Percentiles rank a stretch among this genome's conserved stretches.
Conservation (phyloP, 2,888 invertebrate genomes). For the Xanthostigma xanthostigma region DNA sequence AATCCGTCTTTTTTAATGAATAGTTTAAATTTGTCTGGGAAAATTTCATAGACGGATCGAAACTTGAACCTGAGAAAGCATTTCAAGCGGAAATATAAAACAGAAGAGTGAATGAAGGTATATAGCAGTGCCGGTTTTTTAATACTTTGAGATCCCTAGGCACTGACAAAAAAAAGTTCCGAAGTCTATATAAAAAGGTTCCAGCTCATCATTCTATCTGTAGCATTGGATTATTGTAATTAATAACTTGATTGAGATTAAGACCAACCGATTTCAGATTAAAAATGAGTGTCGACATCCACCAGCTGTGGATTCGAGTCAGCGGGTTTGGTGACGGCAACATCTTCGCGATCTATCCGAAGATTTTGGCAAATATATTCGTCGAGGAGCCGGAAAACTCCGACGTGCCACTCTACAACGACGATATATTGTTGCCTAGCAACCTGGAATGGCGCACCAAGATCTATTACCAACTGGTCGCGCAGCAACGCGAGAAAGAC, state of each 20-base stretch:
- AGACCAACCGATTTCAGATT: neutral
- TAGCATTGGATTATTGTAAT: too few species aligned
- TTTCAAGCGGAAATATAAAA: too few species aligned
- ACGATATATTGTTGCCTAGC: slow-evolving; percentile 47
- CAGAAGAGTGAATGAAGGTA: too few species aligned
- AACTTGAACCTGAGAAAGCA: too few species aligned
- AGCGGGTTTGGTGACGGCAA: slow-evolving; percentile 39
- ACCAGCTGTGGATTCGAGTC: slow-evolving; percentile 37
- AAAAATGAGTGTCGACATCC: slow-evolving; percentile 12
- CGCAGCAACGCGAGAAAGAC: slow-evolving; percentile 40
- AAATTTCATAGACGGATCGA: too few species aligned
- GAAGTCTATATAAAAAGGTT: neutral
- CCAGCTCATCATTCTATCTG: too few species aligned
- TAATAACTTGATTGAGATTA: too few species aligned
- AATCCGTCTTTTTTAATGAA: too few species aligned
- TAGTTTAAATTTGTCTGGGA: too few species aligned
- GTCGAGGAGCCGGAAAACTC: slow-evolving; percentile 29
- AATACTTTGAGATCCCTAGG: too few species aligned
- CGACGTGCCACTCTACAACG: slow-evolving; percentile 28
- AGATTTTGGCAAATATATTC: slow-evolving; percentile 37
- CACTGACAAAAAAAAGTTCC: neutral
- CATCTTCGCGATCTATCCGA: slow-evolving; percentile 50
- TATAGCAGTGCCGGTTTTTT: too few species aligned
- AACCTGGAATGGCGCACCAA: slow-evolving; percentile 50
- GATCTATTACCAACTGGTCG: slow-evolving; percentile 52